These are phyloP conservation scores for Rostratula benghalensis DNA, from an alignment of 2,113 vertebrate genomes.

Conservation along the genomic window DNA sequence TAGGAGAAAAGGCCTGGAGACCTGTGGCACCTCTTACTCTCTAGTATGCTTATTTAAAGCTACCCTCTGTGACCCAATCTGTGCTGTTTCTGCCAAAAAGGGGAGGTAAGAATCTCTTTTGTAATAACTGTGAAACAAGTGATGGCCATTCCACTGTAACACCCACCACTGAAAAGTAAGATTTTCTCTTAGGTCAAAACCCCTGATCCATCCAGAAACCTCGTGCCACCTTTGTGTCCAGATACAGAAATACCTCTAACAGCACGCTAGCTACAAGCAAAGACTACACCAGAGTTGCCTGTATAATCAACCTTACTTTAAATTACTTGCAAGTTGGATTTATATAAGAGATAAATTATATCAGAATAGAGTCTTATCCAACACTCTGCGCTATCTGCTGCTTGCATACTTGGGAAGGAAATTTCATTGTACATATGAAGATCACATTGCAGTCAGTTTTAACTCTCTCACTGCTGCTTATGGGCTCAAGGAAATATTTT, in stretches of 20 bases:
- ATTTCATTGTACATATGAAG: not conserved
- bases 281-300: not conserved
- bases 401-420: not conserved
- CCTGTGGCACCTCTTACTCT: not conserved
- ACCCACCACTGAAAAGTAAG: not conserved
- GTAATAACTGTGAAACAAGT: not conserved
- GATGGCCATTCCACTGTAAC: not conserved
- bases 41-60: not conserved
- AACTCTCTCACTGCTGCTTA: not conserved
- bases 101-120: not conserved
- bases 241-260: not conserved
- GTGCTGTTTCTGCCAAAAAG: not conserved
- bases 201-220: not conserved
- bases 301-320: not conserved
- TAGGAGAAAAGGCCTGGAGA: not conserved
- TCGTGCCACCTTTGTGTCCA: not conserved
- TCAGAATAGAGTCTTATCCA: constrained; percentile 22
- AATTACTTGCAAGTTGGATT: constrained; percentile 31
- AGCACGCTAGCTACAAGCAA: not conserved
- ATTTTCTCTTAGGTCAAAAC: not conserved
- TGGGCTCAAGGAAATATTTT: not conserved
- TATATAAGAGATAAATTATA: constrained; percentile 14
- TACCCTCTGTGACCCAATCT: not conserved
- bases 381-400: not conserved
- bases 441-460: not conserved